Percentiles rank a stretch among this genome's conserved stretches.
Conservation (phyloP, 2,888 invertebrate genomes). For the Lochmaea capreae region DNA sequence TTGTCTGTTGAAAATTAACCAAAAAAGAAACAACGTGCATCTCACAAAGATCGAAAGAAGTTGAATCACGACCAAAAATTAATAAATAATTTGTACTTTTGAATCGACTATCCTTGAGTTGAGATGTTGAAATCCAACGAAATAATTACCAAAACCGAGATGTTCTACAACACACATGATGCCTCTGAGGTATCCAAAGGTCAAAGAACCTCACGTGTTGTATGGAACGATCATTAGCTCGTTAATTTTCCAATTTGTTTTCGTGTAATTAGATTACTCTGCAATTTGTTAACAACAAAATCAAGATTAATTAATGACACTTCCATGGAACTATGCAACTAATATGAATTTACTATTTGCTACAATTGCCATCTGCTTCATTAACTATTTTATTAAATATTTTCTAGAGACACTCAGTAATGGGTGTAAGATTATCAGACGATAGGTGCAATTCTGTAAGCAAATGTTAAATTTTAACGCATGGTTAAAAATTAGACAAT, state of each 20-base stretch:
- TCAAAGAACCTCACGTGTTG: constrained; percentile 35
- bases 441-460: no score
- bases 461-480: no score
- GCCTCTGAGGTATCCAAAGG: constrained; percentile 36
- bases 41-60: constrained; percentile 18
- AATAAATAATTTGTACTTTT: constrained; percentile 37
- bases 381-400: no score
- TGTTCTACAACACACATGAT: constrained; percentile 34
- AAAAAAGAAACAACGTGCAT: neutral
- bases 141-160: constrained; percentile 37
- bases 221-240: constrained; percentile 5
- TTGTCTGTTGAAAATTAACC: neutral
- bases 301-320: no score
- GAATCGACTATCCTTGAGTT: constrained; percentile 37
- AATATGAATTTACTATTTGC: no score
- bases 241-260: constrained; percentile 10
- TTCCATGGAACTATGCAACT: no score
- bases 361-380: no score
- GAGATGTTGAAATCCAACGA: constrained; percentile 38
- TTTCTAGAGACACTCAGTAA: no score
- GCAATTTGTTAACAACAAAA: constrained; percentile 6
- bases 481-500: no score
- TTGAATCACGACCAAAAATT: constrained; percentile 32
- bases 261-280: constrained; percentile 16
- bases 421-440: no score